Evolutionary conservation across 2,797 vertebrate genomes (phyloP), one percentile per base, ranked within the genome.

Genomic region (Luscinia luscinia): DNA sequence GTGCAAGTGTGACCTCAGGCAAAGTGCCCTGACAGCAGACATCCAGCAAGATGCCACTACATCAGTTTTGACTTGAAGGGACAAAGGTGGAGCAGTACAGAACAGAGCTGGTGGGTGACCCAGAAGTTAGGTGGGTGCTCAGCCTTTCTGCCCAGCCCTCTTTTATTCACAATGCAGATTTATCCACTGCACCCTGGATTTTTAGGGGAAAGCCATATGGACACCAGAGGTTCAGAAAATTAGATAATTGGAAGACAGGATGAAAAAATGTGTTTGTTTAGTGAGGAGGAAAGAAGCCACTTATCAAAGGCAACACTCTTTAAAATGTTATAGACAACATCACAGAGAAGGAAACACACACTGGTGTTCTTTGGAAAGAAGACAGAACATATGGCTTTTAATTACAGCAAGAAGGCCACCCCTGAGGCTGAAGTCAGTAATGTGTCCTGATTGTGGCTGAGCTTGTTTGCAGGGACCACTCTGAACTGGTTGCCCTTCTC

Each of bases 161-260:
- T 51, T 57, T 17, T 45, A 46, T 48, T 81, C 51, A 40, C 34
- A 48, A 3, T 27, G 40, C 28, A 58, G 52, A 18, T 70, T 75
- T 58, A 54, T 16, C 15, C 40, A 30, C 46, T 52, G 45, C 13
- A 63, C 23, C 5, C 22, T 77, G 69, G 34, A n/a, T 26, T 84
- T 52, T 4, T 3, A 5, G 22, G 7, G 4, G 14, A 67, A 66
- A 78, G 30, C 48, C 67, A 46, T 5, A 26, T 0, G 1, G 27
- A 59, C 23, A 46, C 11, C 19, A 57, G 51, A 61, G 26, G 19
- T 43, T 27, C 68, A 68, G 46, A 76, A 83, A 69, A 76, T 9
- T 4, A 52, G 32, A 36, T 41, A 76, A 48, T 24, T 36, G 59
- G 49, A 80, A 77, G 43, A 64, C 17, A 69, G 51, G 20, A 52